Base-by-base conservation (phyloP, 2,113 vertebrate species). In the Zingel zingel region DNA sequence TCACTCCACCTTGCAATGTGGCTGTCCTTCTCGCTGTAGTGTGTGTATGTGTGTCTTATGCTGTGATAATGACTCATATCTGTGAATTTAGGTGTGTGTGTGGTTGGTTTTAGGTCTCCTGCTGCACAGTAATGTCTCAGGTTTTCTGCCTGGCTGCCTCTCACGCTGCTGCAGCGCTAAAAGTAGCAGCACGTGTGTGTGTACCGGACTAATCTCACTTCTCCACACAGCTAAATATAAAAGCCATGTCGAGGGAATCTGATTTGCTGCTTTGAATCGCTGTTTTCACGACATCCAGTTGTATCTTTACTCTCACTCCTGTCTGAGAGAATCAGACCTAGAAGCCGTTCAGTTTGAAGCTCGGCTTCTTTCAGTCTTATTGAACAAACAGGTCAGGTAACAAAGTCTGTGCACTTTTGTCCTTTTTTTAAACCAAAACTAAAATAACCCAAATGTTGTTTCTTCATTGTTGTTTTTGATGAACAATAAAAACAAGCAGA, bases 181-280 rank as follows among this genome's bases (percentile, higher is more conserved):
- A 68, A 47, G 59, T 56, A 72, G 68, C 77, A 47, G 50, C 14
- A 13, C 2, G 69, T 39, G 6, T 61, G 54, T 62, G 77, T 45
- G 16, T 3, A 15, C 15, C 18, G 48, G n/a, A 62, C 47, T 63
- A 71, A 79, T 63, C 67, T 71, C 33, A 30, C 58, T 53, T 66
- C 45, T 33, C 4, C 33, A 33, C 48, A 56, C n/a, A 23, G 77
- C 53, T 71, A 56, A 71, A 64, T 79, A 63, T 63, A 79, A 79
- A 79, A 64, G 77, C 58, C 68, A 72, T 72, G 48, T 71, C 48
- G 11, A 47, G 67, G 77, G 67, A 71, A 54, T 45, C 18, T 54
- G 33, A 54, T 54, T 53, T 63, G 48, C 47, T 45, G 66, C 66
- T 54, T 62, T 53, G 66, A 78, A 77, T 58, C 25, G 5, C 53